Base-by-base conservation (phyloP, 2,888 invertebrate genomes). In the Noctua fimbriata region DNA sequence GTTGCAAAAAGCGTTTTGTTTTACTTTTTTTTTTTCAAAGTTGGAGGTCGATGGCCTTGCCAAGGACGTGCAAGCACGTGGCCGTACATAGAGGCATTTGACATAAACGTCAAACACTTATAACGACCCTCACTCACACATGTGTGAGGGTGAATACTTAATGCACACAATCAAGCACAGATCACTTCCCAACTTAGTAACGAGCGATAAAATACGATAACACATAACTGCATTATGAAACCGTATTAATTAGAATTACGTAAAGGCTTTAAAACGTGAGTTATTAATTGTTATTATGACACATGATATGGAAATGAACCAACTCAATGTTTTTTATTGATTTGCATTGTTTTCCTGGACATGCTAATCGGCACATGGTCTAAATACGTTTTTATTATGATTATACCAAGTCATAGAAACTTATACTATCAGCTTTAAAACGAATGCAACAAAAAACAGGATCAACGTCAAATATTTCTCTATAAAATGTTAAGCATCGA, bases 41-140 rank as follows among this genome's bases (percentile, higher is more conserved):
- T 86, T 83, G 85, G 90, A 95, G 96, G 94, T 96, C 95, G 93
- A 92, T 92, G 94, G 92, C 95, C 95, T 94, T 92, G 92, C 86
- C 95, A 96, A 96, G 96, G 96, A 96, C 96, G 95, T 91, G 87
- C 79, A 88, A 93, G 92, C 96, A 96, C 95, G 96, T 96, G 96
- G 94, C 92, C 89, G 91, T 92, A 92, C 90, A 92, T 91, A 92
- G 90, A 92, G 89, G 91, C 90, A 93, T 93, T 92, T 91, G 90
- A 93, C 93, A 90, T 90, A 93, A 88, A 80, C 91, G 91, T 93
- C 93, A 93, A 92, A 94, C 90, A 90, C 85, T 85, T 89, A 88
- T 86, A 86, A 81, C 87, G 84, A 79, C 83, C 87, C 87, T 81
- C 72, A 78, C 63, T 76, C 44, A 52, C 76, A 49, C 73, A 79